Conservation (phyloP, 2,797 vertebrate species). For the Amphiprion clarkii region DNA sequence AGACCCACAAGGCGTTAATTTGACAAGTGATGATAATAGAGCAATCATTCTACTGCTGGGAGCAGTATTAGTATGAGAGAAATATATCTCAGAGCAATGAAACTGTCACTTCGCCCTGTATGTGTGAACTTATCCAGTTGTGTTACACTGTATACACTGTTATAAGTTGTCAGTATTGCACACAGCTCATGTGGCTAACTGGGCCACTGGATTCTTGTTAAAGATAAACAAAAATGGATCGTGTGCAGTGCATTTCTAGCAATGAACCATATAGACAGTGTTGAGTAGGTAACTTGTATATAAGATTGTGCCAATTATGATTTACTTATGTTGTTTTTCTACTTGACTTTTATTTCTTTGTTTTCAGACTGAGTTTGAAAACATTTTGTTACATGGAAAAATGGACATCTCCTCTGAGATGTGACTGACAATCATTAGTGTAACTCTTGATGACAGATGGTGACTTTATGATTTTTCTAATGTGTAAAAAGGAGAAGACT, state of each 20-base stretch:
- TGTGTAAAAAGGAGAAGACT: too few species aligned
- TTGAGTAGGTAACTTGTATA: too few species aligned
- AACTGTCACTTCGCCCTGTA: neutral
- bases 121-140: neutral
- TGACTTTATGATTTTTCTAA: too few species aligned
- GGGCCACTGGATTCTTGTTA: neutral
- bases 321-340: too few species aligned
- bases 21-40: neutral
- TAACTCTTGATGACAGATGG: too few species aligned
- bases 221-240: neutral
- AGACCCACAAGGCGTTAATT: neutral
- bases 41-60: neutral
- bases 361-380: too few species aligned
- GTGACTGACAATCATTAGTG: too few species aligned
- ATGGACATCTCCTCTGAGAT: too few species aligned
- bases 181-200: neutral
- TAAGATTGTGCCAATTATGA: too few species aligned
- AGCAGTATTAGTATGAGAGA: neutral
- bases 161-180: neutral
- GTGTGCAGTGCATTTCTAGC: neutral
- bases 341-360: too few species aligned
- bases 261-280: neutral
- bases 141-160: neutral
- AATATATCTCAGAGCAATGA: conserved; percentile 1
- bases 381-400: too few species aligned